A percentile compares a stretch with the other conserved stretches of the same genome.
Evolutionary conservation across 2,797 vertebrate genomes (phyloP).

Genomic region (Sebastes minor): DNA sequence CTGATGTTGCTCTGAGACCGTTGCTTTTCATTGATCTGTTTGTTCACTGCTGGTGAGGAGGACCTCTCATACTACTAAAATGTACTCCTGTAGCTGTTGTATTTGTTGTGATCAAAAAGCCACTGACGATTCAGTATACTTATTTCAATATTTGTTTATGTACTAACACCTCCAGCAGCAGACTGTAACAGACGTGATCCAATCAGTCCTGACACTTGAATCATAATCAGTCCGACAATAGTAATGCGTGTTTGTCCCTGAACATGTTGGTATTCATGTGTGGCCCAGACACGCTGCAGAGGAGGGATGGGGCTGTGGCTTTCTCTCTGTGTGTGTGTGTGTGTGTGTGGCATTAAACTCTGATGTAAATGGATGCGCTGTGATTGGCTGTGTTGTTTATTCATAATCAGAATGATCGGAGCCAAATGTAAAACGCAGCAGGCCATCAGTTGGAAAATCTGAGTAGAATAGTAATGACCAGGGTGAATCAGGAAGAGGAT

Average conservation of each 20-base stretch:
- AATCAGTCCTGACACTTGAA: constrained; percentile 8
- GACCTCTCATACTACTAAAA: neutral
- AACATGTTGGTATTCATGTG: constrained; percentile 4
- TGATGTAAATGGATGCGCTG: constrained; percentile 38
- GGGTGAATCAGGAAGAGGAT: constrained; percentile 34
- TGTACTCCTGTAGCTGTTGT: neutral
- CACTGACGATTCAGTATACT: neutral
- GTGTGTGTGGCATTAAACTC: constrained; percentile 9
- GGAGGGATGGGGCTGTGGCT: neutral
- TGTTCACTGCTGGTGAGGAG: neutral
- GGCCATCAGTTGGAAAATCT: constrained; percentile 52
- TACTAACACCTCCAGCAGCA: neutral
- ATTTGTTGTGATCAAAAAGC: neutral
- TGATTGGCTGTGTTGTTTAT: constrained; percentile 66
- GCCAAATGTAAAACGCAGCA: constrained; percentile 58
- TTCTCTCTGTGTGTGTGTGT: neutral
- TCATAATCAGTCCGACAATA: neutral
- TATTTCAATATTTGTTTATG: neutral
- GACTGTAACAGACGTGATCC: neutral
- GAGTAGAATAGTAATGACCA: constrained; percentile 68
- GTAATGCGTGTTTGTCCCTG: neutral
- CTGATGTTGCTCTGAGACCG: neutral
- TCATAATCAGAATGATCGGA: constrained; percentile 66
- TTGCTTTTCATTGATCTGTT: neutral
- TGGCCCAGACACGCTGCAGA: neutral